Evolutionary conservation across 2,888 invertebrate genomes (phyloP), one percentile per base, ranked within the genome.

Genomic region (Venusia cambrica): DNA sequence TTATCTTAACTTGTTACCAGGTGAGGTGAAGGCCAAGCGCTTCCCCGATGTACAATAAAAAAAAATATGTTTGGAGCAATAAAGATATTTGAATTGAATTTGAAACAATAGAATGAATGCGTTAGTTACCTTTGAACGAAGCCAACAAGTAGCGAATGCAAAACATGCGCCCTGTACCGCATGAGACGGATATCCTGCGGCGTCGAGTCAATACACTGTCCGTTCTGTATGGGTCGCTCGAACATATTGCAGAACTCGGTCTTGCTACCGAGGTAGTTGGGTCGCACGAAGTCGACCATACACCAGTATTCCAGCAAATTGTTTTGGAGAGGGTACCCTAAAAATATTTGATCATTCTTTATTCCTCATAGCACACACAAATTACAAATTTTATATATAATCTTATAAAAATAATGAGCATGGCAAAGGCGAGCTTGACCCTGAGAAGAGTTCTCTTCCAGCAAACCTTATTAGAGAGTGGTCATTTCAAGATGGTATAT

Each of bases 201-300:
- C 0, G 98, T 99, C 7, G 97, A 97, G 75, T 99, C 99, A 16
- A 96, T 94, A 76, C 98, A 99, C 78, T 98, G 98, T 0, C 99
- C 99, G 73, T 99, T 99, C 78, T 96, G 97, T 55, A 99, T 99
- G 0, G 99, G 99, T 5, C 98, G 89, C 70, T 99, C 99, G 72
- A 99, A 99, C 97, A 98, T 98, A 72, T 98, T 98, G 62, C 95
- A 94, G 74, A 99, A 99, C 75, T 99, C 98, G 0, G 97, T 96
- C 74, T 97, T 97, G 9, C 96, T 96, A 38, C 99, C 99, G 17
- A 99, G 89, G 77, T 97, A 99, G 83, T 97, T 98, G 0, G 99
- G 99, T 9, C 99, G 90, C 0, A 99, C 98, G 78, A 99, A 99
- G 72, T 99, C 98, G 0, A 98, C 98, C 98, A 98, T 98, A 69